Conservation (phyloP, 2,888 invertebrate species). For the Boloria euphrosyne region DNA sequence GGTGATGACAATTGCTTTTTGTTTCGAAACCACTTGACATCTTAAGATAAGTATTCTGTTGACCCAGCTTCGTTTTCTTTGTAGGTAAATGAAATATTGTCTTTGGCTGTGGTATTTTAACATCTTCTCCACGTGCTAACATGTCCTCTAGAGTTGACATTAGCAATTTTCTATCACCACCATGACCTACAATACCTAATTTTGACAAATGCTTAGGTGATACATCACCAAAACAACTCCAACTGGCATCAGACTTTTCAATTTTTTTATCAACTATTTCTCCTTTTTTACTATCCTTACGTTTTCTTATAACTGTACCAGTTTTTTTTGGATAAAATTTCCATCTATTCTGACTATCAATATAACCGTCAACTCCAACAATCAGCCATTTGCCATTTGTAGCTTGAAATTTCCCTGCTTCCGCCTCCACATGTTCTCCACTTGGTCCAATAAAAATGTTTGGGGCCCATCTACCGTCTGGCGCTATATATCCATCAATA, state of each 20-base stretch:
- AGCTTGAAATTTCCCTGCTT: slow-evolving; percentile 65
- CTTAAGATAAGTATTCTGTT: slow-evolving; percentile 23
- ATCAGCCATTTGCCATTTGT: slow-evolving; percentile 59
- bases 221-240: slow-evolving; percentile 71
- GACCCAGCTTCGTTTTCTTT: slow-evolving; percentile 41
- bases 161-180: slow-evolving; percentile 65
- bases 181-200: slow-evolving; percentile 73
- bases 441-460: slow-evolving; percentile 62
- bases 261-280: slow-evolving; percentile 46
- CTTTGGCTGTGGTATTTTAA: slow-evolving; percentile 57
- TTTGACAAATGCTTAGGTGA: slow-evolving; percentile 60
- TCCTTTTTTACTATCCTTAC: slow-evolving; percentile 33
- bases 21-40: slow-evolving; percentile 35
- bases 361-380: slow-evolving; percentile 70
- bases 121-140: slow-evolving; percentile 58
- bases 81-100: slow-evolving; percentile 48
- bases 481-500: slow-evolving; percentile 65
- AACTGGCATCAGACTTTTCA: slow-evolving; percentile 54
- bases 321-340: slow-evolving; percentile 53
- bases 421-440: slow-evolving; percentile 63
- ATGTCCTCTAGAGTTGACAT: slow-evolving; percentile 55
- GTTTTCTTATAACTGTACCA: slow-evolving; percentile 21
- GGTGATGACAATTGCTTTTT: slow-evolving; percentile 59
- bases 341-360: slow-evolving; percentile 64
- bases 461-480: slow-evolving; percentile 71